phyloP scores from a whole-genome alignment of 2,113 vertebrate genomes.

The Gnathonemus echidnorhynchus region DNA sequence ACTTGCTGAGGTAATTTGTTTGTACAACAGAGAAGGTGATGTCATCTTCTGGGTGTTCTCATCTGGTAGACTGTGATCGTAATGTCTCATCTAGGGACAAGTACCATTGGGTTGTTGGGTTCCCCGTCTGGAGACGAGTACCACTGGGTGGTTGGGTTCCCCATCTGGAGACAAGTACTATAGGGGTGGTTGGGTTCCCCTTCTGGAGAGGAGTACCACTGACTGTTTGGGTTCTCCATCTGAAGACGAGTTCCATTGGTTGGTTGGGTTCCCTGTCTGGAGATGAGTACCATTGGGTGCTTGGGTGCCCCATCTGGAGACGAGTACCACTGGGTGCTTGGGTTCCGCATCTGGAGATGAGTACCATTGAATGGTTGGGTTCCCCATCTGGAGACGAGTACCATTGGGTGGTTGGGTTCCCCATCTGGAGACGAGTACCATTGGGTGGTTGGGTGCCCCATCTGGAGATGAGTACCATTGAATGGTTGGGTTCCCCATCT shows the following conservation, averaged over 20 bases:
- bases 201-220: too few species aligned
- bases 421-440: not conserved
- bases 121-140: not conserved
- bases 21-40: not conserved
- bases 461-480: not conserved
- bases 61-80: not conserved
- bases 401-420: not conserved
- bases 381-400: not conserved
- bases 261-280: not conserved
- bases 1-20: not conserved
- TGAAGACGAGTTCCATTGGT: not conserved
- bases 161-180: not conserved
- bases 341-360: not conserved
- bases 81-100: not conserved
- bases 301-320: too few species aligned
- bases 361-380: not conserved
- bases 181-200: not conserved
- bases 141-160: not conserved
- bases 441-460: not conserved
- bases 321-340: too few species aligned
- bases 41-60: not conserved
- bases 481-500: not conserved
- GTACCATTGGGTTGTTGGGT: not conserved
- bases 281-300: too few species aligned
- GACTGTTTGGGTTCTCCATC: not conserved